A percentile compares a stretch with the other conserved stretches of the same genome.
Evolutionary conservation across 1,140 invertebrate genomes (phyloP).

Genomic region (Papilio dardanus): DNA sequence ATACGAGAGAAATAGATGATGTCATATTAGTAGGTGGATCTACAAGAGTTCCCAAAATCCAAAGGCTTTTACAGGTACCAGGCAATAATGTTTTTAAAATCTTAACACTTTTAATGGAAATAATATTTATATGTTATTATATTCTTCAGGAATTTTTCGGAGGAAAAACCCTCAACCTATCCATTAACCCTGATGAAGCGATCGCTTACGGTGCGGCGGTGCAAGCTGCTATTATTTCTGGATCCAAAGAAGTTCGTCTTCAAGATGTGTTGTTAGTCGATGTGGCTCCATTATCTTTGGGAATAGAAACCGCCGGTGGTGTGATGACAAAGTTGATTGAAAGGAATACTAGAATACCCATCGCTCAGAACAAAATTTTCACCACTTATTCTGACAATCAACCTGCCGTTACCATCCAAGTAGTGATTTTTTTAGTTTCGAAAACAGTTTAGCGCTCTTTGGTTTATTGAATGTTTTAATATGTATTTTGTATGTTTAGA

Average conservation of each 20-base stretch:
- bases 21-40: conserved; percentile 87
- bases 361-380: conserved; percentile 86
- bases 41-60: conserved; percentile 86
- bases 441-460: background rate
- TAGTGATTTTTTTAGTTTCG: conserved; percentile 57
- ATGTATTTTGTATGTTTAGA: conserved; percentile 69
- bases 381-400: conserved; percentile 87
- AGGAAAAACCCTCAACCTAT: conserved; percentile 86
- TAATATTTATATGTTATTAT: background rate
- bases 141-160: conserved; percentile 84
- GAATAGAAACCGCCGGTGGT: conserved; percentile 87
- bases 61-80: conserved; percentile 83
- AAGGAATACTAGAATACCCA: conserved; percentile 87
- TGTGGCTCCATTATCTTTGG: conserved; percentile 87
- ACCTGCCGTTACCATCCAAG: conserved; percentile 90
- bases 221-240: conserved; percentile 89
- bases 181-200: conserved; percentile 92
- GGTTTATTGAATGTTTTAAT: background rate
- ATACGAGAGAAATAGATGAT: conserved; percentile 86
- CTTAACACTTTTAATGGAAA: background rate
- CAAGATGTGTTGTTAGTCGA: conserved; percentile 91
- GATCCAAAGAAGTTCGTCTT: conserved; percentile 86
- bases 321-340: conserved; percentile 87
- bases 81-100: background rate
- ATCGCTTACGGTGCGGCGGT: conserved; percentile 89